Evolutionary conservation across 2,888 invertebrate genomes (phyloP).

Genomic region (Ophonus ardosiacus): DNA sequence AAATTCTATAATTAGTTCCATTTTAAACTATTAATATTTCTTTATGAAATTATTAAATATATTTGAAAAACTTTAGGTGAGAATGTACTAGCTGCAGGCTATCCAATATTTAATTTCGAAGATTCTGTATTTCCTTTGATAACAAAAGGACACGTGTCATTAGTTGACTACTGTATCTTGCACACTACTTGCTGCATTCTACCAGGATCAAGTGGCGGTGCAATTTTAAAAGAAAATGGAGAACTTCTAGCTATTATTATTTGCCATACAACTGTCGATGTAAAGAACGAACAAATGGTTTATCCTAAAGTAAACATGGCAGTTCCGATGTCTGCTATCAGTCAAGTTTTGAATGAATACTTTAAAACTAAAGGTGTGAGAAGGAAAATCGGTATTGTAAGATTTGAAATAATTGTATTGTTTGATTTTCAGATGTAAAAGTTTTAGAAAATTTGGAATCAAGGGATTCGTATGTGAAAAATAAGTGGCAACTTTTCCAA

Average conservation of each 20-base stretch:
- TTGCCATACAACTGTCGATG: conserved; percentile 75
- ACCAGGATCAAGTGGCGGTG: conserved; percentile 82
- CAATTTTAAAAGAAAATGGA: conserved; percentile 76
- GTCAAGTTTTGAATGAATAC: conserved; percentile 74
- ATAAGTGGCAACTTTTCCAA: conserved; percentile 78
- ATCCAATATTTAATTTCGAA: conserved; percentile 78
- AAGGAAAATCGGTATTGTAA: not conserved
- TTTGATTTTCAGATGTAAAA: conserved; percentile 75
- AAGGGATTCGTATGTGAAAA: conserved; percentile 76
- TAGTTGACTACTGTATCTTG: conserved; percentile 78
- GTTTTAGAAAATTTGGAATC: conserved; percentile 76
- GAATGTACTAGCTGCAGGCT: conserved; percentile 79
- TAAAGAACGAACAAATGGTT: conserved; percentile 75
- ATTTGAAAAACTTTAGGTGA: conserved; percentile 75
- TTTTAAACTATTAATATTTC: not conserved
- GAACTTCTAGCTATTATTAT: conserved; percentile 80
- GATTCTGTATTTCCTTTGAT: conserved; percentile 76
- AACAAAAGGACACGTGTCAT: conserved; percentile 79
- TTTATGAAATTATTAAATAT: not conserved
- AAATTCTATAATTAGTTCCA: no score
- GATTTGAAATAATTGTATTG: conserved; percentile 35
- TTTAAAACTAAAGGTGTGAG: conserved; percentile 76
- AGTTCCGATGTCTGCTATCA: conserved; percentile 77
- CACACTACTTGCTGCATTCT: conserved; percentile 82
- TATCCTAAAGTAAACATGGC: conserved; percentile 82